Evolutionary conservation across 2,888 invertebrate genomes (phyloP), one percentile per base, ranked within the genome.

Genomic region (Blera fallax): DNA sequence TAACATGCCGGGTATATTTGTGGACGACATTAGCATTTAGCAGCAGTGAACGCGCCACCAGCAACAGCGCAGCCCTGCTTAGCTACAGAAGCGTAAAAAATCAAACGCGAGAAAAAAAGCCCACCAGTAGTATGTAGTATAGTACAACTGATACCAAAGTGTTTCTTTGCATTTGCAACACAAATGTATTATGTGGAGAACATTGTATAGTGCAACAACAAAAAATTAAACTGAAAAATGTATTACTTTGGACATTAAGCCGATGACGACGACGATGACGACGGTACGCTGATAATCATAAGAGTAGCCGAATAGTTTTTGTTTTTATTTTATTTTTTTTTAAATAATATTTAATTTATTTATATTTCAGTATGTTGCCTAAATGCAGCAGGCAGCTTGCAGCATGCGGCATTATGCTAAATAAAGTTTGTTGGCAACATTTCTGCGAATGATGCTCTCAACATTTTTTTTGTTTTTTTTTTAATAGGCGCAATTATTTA

Each of bases 1-100:
- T 79, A 56, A 72, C 64, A 79, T 72, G 37, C 14, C 64, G 77
- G 76, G 76, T 77, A 67, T 21, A 27, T 70, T 62, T 64, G 64
- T 64, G 72, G 64, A 72, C 72, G 64, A 56, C 40, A 40, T 40
- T 14, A 40, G 34, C 11, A 56, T 18, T 10, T 50, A 74, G 52
- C 60, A 62, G 27, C 37, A 79, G 56, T 56, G 48, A 56, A 29
- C 37, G 48, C 45, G 56, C 67, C 21, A 37, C 52, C 37, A 52
- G 67, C 52, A 58, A 58, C 37, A 76, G 65, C 45, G 43, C 56
- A 58, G 37, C 10, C 8, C 65, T 65, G 64, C 65, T 56, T 76
- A 65, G 74, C 74, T 65, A 76, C 74, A 76, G 64, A 62, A 73
- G 29, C 52, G 52, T 50, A 60, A 29, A 52, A 45, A 60, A 43